These are phyloP conservation scores for Neocrepidodera transversa DNA, from an alignment of 2,888 invertebrate species.

Conservation along the genomic window DNA sequence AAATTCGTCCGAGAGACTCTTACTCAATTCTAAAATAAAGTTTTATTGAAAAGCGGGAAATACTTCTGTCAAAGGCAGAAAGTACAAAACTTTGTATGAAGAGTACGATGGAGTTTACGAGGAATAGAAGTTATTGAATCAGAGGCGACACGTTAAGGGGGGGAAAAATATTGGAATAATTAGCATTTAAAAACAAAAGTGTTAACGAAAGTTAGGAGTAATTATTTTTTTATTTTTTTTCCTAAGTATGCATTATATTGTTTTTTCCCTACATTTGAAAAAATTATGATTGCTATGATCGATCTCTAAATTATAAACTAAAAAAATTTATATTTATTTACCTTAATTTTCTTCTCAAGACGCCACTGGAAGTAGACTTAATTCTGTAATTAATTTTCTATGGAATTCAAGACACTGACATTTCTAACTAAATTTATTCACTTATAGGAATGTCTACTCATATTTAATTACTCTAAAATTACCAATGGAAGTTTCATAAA, in stretches of 20 bases:
- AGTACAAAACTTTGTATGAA: slow-evolving; percentile 18
- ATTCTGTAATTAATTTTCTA: slow-evolving; percentile 17
- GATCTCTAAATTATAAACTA: no score
- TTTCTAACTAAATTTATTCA: slow-evolving; percentile 7
- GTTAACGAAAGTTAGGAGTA: no score
- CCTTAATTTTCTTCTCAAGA: no score
- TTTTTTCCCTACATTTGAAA: no score
- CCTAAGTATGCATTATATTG: no score
- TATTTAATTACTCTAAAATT: slow-evolving; percentile 8
- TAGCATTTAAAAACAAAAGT: background rate
- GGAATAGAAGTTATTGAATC: slow-evolving; percentile 4
- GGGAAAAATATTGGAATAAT: background rate
- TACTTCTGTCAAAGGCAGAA: slow-evolving; percentile 24
- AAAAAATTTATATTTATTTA: no score
- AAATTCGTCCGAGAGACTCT: slow-evolving; percentile 19
- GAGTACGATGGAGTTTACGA: slow-evolving; percentile 17
- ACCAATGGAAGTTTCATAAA: no score
- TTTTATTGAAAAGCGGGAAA: slow-evolving; percentile 20
- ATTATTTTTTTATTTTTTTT: background rate
- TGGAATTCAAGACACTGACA: slow-evolving; percentile 1
- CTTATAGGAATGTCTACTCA: slow-evolving; percentile 12
- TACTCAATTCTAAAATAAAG: slow-evolving; percentile 17
- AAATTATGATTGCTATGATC: no score
- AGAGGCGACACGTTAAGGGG: background rate
- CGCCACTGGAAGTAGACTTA: background rate